These are phyloP conservation scores for Mimachlamys varia DNA, from an alignment of 2,888 invertebrate species.

Conservation along the genomic window DNA sequence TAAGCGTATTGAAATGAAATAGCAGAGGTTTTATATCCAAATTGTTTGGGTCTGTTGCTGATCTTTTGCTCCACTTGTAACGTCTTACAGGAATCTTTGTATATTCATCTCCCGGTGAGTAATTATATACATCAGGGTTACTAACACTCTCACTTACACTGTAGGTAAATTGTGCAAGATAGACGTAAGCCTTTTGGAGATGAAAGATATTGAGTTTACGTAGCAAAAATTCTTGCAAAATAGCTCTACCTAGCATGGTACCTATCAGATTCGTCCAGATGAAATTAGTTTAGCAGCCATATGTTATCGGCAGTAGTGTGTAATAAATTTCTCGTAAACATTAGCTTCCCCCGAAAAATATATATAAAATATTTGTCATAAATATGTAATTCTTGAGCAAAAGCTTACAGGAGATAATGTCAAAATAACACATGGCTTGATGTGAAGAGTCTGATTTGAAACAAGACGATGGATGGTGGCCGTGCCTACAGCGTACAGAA, in stretches of 20 bases:
- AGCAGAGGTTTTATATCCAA: too few species aligned
- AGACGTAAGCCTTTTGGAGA: background rate
- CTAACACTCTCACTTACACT: background rate
- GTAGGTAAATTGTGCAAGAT: background rate
- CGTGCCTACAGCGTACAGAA: background rate
- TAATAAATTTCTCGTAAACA: background rate
- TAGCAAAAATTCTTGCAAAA: background rate
- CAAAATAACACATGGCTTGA: constrained; percentile 23
- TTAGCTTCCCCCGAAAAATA: background rate
- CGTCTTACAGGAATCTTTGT: too few species aligned
- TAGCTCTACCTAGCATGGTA: background rate
- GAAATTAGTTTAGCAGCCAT: constrained; percentile 1
- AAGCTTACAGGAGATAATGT: background rate
- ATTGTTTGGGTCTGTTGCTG: too few species aligned
- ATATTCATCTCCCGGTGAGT: background rate
- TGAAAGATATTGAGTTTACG: background rate
- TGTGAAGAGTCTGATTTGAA: background rate
- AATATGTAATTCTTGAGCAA: constrained; percentile 19
- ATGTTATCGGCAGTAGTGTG: background rate
- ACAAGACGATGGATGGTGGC: background rate
- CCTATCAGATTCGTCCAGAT: background rate
- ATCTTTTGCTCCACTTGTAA: too few species aligned
- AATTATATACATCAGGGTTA: background rate
- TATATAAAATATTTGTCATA: constrained; percentile 29
- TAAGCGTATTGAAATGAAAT: too few species aligned